A percentile compares a stretch with the other conserved stretches of the same genome.
phyloP scores from a whole-genome alignment of 2,888 invertebrate genomes.

The Lochmaea crataegi region DNA sequence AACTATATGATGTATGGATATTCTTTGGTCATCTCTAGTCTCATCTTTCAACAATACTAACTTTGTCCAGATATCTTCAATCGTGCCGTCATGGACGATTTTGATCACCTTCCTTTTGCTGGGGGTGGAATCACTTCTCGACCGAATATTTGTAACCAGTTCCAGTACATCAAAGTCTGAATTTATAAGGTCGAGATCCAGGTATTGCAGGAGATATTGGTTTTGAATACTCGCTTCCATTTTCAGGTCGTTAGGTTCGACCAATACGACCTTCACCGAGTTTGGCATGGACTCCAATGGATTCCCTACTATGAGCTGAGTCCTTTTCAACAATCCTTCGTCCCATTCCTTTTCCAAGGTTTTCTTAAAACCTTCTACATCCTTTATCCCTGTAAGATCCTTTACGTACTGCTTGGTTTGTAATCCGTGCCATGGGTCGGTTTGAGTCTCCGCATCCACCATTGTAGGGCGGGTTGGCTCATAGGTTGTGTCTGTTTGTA shows the following conservation, averaged over 20 bases:
- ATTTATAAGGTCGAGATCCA: not conserved
- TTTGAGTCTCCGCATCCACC: not conserved
- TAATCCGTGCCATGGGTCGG: not conserved
- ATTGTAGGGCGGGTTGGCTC: not conserved
- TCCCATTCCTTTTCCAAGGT: not conserved
- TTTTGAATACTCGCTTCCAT: not conserved
- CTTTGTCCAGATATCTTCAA: conserved; percentile 23
- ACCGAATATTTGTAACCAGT: not conserved
- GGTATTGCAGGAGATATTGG: not conserved
- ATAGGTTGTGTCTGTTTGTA: not conserved
- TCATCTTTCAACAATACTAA: conserved; percentile 12
- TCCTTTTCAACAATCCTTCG: not conserved
- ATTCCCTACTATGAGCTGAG: not conserved
- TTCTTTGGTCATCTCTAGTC: conserved; percentile 18
- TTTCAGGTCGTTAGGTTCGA: not conserved
- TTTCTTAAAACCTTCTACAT: not conserved
- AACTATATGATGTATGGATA: conserved; percentile 26
- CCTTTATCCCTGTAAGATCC: not conserved
- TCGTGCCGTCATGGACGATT: not conserved
- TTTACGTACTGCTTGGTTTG: too few relatives aligned
- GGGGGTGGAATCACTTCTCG: too few relatives aligned
- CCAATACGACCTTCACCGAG: not conserved
- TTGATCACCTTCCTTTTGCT: not conserved
- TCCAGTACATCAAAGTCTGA: not conserved
- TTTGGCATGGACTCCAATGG: not conserved